These are phyloP conservation scores for Perca fluviatilis DNA, from an alignment of 2,113 vertebrate species.

Conservation along the genomic window DNA sequence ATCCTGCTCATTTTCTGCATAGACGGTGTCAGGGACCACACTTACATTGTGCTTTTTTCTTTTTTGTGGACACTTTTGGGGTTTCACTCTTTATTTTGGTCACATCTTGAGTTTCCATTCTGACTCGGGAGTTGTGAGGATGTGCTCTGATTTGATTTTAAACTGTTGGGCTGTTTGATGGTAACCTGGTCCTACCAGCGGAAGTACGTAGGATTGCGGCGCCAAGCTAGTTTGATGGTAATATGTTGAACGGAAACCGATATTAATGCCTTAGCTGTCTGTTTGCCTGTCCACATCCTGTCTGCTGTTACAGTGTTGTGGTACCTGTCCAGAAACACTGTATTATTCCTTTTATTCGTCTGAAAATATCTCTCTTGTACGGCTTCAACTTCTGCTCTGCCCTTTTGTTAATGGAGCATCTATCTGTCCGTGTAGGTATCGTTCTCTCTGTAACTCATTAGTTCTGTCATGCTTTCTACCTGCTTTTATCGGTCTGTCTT, in stretches of 20 bases:
- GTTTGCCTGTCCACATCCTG: conserved; percentile 19
- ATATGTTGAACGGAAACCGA: not conserved
- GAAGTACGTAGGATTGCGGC: no score
- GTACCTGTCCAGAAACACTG: conserved; percentile 13
- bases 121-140: not conserved
- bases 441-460: conserved; percentile 7
- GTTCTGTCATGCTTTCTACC: conserved; percentile 27
- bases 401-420: conserved; percentile 39
- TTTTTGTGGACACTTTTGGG: not conserved
- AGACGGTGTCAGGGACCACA: not conserved
- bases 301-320: conserved; percentile 18
- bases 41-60: no score
- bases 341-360: not conserved
- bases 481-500: conserved; percentile 33
- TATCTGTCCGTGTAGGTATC: conserved; percentile 21
- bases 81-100: not conserved
- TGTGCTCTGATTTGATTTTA: not conserved
- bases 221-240: no score
- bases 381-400: conserved; percentile 38
- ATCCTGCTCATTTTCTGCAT: not conserved
- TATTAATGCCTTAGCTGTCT: not conserved
- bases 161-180: not conserved
- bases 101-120: not conserved
- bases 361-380: not conserved
- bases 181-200: no score